phyloP scores from a whole-genome alignment of 1,140 invertebrate genomes.

The Sinella curviseta region DNA sequence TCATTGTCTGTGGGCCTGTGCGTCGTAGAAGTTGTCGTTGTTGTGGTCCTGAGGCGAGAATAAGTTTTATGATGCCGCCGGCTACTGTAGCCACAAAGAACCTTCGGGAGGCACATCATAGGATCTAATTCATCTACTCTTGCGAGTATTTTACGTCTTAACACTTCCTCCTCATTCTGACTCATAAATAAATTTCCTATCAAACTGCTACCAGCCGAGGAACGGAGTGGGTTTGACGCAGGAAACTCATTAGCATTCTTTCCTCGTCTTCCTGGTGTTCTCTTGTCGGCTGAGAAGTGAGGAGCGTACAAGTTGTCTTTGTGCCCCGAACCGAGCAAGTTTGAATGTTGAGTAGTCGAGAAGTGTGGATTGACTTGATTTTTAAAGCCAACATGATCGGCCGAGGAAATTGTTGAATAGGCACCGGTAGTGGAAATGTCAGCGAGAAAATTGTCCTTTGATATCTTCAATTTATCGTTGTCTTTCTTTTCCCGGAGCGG shows the following conservation, averaged over 20 bases:
- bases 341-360: neutral
- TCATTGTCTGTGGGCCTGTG: neutral
- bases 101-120: conserved; percentile 1
- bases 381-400: neutral
- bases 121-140: conserved; percentile 11
- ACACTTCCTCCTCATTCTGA: conserved; percentile 4
- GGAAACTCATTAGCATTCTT: neutral
- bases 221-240: neutral
- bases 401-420: neutral
- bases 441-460: neutral
- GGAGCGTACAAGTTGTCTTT: no score
- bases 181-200: neutral
- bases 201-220: neutral
- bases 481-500: neutral
- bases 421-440: neutral
- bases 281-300: no score
- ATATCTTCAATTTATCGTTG: neutral
- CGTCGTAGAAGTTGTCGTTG: neutral
- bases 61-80: neutral
- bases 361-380: neutral
- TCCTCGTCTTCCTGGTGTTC: neutral
- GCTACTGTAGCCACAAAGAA: conserved; percentile 11
- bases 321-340: no score
- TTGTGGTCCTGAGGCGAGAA: neutral
- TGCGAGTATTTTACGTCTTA: conserved; percentile 1